Conservation (phyloP, 2,888 invertebrate species). For the Polydrusus tereticollis region DNA sequence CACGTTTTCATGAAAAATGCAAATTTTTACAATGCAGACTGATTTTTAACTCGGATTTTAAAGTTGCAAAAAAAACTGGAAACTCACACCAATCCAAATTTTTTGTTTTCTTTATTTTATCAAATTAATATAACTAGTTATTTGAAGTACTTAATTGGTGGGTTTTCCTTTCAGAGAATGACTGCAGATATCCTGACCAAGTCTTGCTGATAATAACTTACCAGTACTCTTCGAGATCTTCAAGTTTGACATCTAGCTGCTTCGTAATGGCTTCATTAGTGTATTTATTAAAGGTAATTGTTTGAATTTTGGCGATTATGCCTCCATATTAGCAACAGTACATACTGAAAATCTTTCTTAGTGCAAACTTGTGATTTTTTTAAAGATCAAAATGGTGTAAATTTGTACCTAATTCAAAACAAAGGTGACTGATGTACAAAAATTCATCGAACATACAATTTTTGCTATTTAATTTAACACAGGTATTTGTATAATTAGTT, state of each 20-base stretch:
- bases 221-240: constrained; percentile 51
- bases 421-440: neutral
- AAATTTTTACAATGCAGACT: no score
- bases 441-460: neutral
- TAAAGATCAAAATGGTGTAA: neutral
- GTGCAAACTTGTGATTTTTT: neutral
- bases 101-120: neutral
- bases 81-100: no score
- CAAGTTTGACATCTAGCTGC: constrained; percentile 38
- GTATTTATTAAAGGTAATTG: constrained; percentile 21
- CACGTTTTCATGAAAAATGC: no score
- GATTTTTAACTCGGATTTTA: no score
- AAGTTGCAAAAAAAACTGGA: no score
- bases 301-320: constrained; percentile 24
- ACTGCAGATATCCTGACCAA: constrained; percentile 77
- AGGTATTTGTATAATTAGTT: neutral
- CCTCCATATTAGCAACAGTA: neutral
- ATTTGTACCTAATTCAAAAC: neutral
- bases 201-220: constrained; percentile 68
- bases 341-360: no score
- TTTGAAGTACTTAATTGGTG: constrained; percentile 53
- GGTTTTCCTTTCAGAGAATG: constrained; percentile 70
- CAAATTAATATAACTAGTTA: no score
- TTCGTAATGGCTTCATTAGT: constrained; percentile 44
- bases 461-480: neutral